Evolutionary conservation across 2,113 vertebrate species (phyloP).

Genomic region (Megaleporinus macrocephalus): DNA sequence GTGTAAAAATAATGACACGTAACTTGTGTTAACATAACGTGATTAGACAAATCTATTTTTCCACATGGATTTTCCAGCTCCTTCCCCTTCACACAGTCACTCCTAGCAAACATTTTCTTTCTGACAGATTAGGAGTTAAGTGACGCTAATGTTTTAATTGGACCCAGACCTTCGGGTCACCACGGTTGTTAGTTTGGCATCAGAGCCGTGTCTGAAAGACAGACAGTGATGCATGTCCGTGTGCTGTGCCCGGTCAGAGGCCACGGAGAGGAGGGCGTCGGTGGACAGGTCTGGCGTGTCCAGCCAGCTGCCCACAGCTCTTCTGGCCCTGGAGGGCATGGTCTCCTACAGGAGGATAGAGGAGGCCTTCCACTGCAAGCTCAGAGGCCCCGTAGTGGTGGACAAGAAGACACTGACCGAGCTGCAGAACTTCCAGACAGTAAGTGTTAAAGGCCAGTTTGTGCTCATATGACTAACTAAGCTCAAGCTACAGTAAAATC

Average conservation of each 20-base stretch:
- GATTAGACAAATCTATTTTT: background rate
- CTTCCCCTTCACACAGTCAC: constrained; percentile 12
- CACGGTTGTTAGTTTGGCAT: constrained; percentile 22
- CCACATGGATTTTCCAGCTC: background rate
- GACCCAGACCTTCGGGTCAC: background rate
- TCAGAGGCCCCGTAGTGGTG: constrained; percentile 84
- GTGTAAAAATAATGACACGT: too few species aligned
- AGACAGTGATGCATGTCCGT: background rate
- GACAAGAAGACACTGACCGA: constrained; percentile 92
- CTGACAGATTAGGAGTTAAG: constrained; percentile 8
- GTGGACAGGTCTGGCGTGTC: constrained; percentile 70
- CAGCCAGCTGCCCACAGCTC: constrained; percentile 75
- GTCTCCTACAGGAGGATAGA: constrained; percentile 75
- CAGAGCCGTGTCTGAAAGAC: background rate
- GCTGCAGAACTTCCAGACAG: constrained; percentile 92
- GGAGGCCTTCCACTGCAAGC: constrained; percentile 91
- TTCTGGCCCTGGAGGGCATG: constrained; percentile 77
- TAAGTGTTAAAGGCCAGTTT: constrained; percentile 70
- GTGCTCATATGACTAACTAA: too few species aligned
- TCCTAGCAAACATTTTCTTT: constrained; percentile 3
- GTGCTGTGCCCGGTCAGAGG: constrained; percentile 77
- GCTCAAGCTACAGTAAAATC: too few species aligned
- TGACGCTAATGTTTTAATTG: background rate
- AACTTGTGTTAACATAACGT: background rate
- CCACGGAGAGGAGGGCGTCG: constrained; percentile 80